Base-by-base conservation (phyloP, 2,888 invertebrate species). In the Polymixis lichenea region DNA sequence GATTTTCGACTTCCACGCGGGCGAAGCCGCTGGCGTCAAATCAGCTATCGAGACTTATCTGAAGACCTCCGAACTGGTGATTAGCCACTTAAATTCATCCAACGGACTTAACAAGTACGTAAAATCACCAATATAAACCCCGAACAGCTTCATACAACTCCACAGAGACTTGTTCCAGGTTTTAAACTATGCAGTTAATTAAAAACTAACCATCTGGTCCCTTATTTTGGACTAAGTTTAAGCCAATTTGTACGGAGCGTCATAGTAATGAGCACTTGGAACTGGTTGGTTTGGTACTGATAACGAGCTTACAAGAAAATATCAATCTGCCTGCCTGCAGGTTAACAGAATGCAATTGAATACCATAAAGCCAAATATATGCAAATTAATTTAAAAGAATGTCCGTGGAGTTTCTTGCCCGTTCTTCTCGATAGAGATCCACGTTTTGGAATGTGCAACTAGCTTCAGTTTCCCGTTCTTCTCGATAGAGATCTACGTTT, bases 171-270 rank as follows among this genome's bases (percentile, higher is more conserved):
- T 32, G 11, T 22, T 38, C 53, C 61, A 53, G 13, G 49, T 28
- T 15, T 55, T 69, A 3, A 68, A 28, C 53, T n/a, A 46, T n/a
- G 17, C 8, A 17, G 32, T 8, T 69, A 43, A 61, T 53, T 53
- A 17, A 17, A 53, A 46, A 70, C 55, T 38, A 6, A 38, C 3
- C 38, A 5, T 38, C 5, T 38, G 38, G 38, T 38, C 38, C 32
- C 43, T 49, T 19, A 56, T 22, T 53, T 43, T 7, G 38, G 11
- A 13, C 53, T n/a, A 8, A 5, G 13, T 5, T 25, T 43, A 28
- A 66, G 43, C 19, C 53, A 75, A 62, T 75, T 75, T 71, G 55
- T 72, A 32, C 25, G 11, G 4, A 49, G 25, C n/a, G 55, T 11
- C 22, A 25, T 22, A 25, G 32, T 60, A 69, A 61, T 43, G 9